phyloP scores from a whole-genome alignment of 2,113 vertebrate species.

The Trematomus loennbergii region DNA sequence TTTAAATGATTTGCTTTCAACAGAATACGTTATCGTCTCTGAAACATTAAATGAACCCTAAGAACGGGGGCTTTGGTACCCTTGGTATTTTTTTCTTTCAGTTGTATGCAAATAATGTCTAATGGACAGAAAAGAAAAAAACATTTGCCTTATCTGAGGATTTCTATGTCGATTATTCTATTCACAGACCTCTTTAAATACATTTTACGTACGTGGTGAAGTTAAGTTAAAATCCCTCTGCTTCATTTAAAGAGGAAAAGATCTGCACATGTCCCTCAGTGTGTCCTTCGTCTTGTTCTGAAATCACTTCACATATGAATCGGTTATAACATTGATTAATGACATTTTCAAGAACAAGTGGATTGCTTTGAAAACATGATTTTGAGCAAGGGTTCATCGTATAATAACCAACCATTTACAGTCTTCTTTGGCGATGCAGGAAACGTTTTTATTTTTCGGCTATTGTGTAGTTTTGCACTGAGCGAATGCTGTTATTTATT shows the following conservation, averaged over 20 bases:
- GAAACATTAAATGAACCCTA: not conserved
- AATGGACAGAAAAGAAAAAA: not conserved
- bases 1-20: conserved; percentile 4
- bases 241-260: conserved; percentile 5
- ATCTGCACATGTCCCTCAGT: no score
- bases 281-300: no score
- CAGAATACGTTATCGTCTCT: not conserved
- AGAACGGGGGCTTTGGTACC: not conserved
- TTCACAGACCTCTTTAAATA: not conserved
- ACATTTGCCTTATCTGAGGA: not conserved
- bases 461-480: conserved; percentile 68
- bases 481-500: conserved; percentile 75
- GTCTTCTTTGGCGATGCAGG: no score
- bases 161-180: not conserved
- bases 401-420: not conserved
- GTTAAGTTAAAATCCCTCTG: not conserved
- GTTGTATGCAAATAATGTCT: no score
- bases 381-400: not conserved
- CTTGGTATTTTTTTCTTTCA: not conserved
- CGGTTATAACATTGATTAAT: no score
- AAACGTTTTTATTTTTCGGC: conserved; percentile 2
- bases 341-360: no score
- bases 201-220: not conserved
- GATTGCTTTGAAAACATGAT: no score
- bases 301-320: no score